Percentiles rank a stretch among this genome's conserved stretches.
These are phyloP conservation scores for Marcusenius ussheri DNA, from an alignment of 2,113 vertebrate species.

Conservation along the genomic window DNA sequence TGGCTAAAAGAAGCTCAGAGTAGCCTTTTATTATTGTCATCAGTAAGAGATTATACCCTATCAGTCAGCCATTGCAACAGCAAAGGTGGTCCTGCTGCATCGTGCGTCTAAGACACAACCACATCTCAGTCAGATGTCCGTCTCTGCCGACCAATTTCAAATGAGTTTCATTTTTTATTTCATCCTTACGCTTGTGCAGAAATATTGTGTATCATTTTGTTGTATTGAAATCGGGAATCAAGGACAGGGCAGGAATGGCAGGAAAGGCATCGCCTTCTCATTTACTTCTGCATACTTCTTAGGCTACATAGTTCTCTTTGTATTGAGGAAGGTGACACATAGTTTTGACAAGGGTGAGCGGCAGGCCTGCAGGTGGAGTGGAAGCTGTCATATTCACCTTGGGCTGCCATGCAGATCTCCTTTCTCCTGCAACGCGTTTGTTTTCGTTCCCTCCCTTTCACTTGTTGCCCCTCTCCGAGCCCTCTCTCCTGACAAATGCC, in stretches of 20 bases:
- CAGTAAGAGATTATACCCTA: not conserved
- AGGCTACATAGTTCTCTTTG: constrained; percentile 17
- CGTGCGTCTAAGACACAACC: not conserved
- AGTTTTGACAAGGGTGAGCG: constrained; percentile 34
- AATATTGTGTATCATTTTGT: not conserved
- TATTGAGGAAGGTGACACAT: constrained; percentile 19
- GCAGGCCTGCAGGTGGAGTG: constrained; percentile 32
- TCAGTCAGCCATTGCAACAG: not conserved
- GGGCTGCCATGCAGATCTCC: constrained; percentile 31
- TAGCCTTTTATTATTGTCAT: not conserved
- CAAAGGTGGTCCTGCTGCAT: not conserved
- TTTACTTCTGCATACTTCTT: constrained; percentile 14
- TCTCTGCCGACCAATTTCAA: not conserved
- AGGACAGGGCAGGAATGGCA: not conserved
- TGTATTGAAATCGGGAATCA: not conserved
- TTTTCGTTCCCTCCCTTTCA: constrained; percentile 34
- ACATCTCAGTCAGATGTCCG: not conserved
- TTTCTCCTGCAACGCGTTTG: constrained; percentile 33
- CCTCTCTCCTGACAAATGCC: constrained; percentile 19
- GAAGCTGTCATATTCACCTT: constrained; percentile 30
- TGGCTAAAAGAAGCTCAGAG: not conserved
- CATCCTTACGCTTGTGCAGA: not conserved
- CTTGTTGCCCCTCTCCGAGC: constrained; percentile 12
- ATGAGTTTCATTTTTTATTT: not conserved
- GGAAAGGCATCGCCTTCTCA: not conserved